Base-by-base conservation (phyloP, 2,888 invertebrate species). In the Furcula furcula region DNA sequence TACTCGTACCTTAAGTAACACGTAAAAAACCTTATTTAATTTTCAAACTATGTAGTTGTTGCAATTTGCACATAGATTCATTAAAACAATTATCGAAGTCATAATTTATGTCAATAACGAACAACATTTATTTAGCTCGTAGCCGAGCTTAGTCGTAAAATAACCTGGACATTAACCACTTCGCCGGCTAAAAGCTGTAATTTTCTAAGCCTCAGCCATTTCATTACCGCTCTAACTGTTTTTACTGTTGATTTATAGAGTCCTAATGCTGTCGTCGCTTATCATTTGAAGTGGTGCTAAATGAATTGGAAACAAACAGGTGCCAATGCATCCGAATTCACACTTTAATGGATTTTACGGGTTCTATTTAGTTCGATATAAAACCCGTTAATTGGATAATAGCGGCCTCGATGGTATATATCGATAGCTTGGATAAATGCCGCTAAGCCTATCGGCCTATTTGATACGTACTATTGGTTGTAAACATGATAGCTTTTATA, bases 301-400 rank as follows among this genome's bases (percentile, higher is more conserved):
- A 52, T 54, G 53, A 61, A 62, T 62, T 50, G 52, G 44, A 61
- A 64, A 65, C 55, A 62, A 58, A 57, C 53, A 50, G 38, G 43
- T 37, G 32, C 42, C 26, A 36, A 29, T 28, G 18, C 31, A 35
- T 36, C 48, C 50, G 48, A 16, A 46, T 57, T 57, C 50, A 54
- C 60, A 54, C 52, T 36, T 49, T 29, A 27, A 34, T 25, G 22
- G 42, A 61, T 55, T 67, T 65, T 53, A 62, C 59, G 55, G 59
- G 52, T 54, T 63, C 63, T 61, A 57, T 58, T 52, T 49, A 58
- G 61, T 65, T 60, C 55, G 60, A 56, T 57, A 64, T 50, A 42
- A 48, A 40, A 47, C 48, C 51, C 56, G 62, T 56, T 76, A 71
- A 76, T 71, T 72, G 62, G 66, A 62, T 69, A 64, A 65, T 60